A percentile compares a stretch with the other conserved stretches of the same genome.
These are phyloP conservation scores for Amphilophus citrinellus DNA, from an alignment of 2,113 vertebrate species.

Conservation along the genomic window DNA sequence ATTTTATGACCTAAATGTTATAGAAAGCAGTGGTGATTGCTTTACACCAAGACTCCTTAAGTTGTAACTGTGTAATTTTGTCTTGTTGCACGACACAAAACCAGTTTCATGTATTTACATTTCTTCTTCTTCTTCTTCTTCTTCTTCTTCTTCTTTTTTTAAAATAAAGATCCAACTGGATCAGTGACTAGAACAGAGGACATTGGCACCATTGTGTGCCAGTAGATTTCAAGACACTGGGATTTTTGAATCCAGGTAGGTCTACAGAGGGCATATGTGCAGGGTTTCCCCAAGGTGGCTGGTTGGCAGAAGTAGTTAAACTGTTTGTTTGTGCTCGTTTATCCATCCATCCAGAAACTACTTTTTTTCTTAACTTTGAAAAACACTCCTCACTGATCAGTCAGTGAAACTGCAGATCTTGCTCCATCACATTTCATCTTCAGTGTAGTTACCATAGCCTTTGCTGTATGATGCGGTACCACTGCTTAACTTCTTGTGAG, in stretches of 20 bases:
- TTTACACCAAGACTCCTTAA: neutral
- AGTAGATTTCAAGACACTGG: constrained; percentile 53
- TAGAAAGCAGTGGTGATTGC: neutral
- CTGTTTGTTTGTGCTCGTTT: neutral
- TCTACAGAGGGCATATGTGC: neutral
- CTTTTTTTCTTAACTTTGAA: neutral
- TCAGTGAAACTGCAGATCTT: neutral
- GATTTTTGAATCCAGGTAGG: constrained; percentile 66
- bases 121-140: constrained; percentile 11
- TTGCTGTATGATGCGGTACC: neutral
- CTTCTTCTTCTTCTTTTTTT: too few species aligned
- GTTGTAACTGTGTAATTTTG: neutral
- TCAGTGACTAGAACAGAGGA: constrained; percentile 57
- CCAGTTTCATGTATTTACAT: neutral
- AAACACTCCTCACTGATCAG: neutral
- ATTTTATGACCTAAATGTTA: neutral
- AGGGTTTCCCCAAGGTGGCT: neutral
- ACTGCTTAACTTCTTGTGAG: neutral
- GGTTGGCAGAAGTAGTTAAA: neutral
- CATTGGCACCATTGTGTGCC: constrained; percentile 68
- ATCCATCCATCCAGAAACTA: neutral
- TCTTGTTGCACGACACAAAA: neutral
- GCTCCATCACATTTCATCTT: neutral
- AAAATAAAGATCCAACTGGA: constrained; percentile 50
- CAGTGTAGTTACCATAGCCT: neutral